Conservation (phyloP, 2,113 vertebrate genomes). For the Ageneiosus marmoratus region DNA sequence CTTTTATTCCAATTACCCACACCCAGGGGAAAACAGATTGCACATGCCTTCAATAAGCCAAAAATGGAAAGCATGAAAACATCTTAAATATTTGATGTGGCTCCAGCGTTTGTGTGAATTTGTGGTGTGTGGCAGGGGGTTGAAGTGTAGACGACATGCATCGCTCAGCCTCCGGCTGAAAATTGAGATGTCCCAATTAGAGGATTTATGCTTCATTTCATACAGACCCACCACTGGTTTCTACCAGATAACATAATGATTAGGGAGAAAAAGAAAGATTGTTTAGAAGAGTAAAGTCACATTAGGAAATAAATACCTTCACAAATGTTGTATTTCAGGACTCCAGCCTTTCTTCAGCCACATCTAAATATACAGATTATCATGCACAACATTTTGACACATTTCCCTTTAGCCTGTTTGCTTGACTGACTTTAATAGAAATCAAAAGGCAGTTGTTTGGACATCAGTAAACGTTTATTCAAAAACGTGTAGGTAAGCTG, state of each 20-base stretch:
- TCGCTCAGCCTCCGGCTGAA: constrained; percentile 15
- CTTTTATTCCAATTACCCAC: constrained; percentile 24
- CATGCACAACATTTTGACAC: not conserved
- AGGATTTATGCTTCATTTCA: constrained; percentile 15
- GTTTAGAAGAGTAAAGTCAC: not conserved
- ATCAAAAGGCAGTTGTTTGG: not conserved
- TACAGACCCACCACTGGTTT: constrained; percentile 12
- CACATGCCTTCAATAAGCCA: constrained; percentile 30
- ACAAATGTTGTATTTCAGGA: not conserved
- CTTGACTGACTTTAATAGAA: not conserved
- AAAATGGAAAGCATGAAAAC: constrained; percentile 38
- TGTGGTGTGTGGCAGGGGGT: not conserved
- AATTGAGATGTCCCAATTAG: constrained; percentile 38
- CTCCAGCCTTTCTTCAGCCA: not conserved
- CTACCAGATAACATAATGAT: constrained; percentile 5
- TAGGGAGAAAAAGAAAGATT: constrained; percentile 13
- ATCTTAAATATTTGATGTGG: constrained; percentile 31
- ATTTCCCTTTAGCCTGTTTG: not conserved
- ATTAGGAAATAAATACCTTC: not conserved
- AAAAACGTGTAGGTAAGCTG: not conserved
- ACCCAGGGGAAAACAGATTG: constrained; percentile 15
- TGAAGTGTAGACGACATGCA: constrained; percentile 17
- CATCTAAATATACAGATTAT: not conserved
- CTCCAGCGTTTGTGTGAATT: constrained; percentile 26
- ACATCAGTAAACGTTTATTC: not conserved